These are phyloP conservation scores for Himalopsyche phryganea DNA, from an alignment of 1,140 invertebrate genomes.

Conservation along the genomic window DNA sequence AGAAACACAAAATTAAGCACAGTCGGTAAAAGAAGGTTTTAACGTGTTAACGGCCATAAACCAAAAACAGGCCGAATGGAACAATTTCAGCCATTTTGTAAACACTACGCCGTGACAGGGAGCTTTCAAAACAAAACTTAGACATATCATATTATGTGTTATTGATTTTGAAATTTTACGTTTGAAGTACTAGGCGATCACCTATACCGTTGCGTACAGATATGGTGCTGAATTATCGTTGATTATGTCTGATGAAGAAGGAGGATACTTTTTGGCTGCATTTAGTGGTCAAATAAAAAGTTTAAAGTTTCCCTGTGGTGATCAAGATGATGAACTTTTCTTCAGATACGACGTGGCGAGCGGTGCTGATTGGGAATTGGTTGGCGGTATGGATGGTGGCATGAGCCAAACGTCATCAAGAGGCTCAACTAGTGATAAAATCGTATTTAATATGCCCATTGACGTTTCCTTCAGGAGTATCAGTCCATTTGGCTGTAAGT, in stretches of 20 bases:
- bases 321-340: slow-evolving; percentile 36
- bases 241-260: slow-evolving; percentile 14
- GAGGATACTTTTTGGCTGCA: slow-evolving; percentile 14
- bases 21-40: slow-evolving; percentile 2
- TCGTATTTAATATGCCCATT: slow-evolving; percentile 45
- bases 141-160: too few relatives aligned
- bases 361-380: slow-evolving; percentile 41
- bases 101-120: neutral
- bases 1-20: neutral
- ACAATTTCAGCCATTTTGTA: neutral
- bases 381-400: slow-evolving; percentile 39
- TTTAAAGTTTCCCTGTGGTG: slow-evolving; percentile 16
- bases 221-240: neutral
- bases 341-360: slow-evolving; percentile 42
- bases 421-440: slow-evolving; percentile 36
- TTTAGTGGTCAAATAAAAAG: slow-evolving; percentile 26
- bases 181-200: too few relatives aligned
- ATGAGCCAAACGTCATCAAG: slow-evolving; percentile 40
- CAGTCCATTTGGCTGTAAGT: slow-evolving; percentile 45
- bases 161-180: too few relatives aligned
- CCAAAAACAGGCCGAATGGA: slow-evolving; percentile 12
- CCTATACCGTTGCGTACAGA: too few relatives aligned
- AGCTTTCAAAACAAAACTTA: too few relatives aligned
- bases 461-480: slow-evolving; percentile 43
- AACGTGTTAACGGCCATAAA: too few relatives aligned